A percentile compares a stretch with the other conserved stretches of the same genome.
Conservation (phyloP, 2,888 invertebrate genomes). For the Tineola bisselliella region DNA sequence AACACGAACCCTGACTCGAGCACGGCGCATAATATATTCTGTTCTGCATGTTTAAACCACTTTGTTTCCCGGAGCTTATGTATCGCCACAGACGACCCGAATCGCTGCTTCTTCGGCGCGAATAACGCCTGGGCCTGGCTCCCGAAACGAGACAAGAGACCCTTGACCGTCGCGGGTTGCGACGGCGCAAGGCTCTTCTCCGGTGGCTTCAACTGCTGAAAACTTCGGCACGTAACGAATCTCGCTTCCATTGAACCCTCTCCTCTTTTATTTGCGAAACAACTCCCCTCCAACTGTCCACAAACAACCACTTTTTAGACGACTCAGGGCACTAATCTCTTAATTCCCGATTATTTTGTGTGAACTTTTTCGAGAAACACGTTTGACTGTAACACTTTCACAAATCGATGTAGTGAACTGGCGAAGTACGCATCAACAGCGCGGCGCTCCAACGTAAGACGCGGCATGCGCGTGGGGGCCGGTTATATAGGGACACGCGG, state of each 20-base stretch:
- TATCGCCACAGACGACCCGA: constrained; percentile 74
- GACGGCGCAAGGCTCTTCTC: constrained; percentile 58
- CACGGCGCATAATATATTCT: constrained; percentile 76
- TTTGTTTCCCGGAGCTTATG: constrained; percentile 78
- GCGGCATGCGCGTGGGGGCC: constrained; percentile 55
- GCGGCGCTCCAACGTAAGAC: constrained; percentile 47
- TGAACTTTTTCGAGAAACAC: constrained; percentile 25
- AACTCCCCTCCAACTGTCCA: constrained; percentile 27
- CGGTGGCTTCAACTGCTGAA: constrained; percentile 66
- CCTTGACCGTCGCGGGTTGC: constrained; percentile 54
- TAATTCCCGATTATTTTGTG: not conserved
- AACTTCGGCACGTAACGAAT: constrained; percentile 66
- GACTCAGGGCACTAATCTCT: not conserved
- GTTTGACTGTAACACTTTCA: constrained; percentile 57
- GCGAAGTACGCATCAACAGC: constrained; percentile 38
- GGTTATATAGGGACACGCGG: constrained; percentile 40
- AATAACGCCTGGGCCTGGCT: constrained; percentile 65
- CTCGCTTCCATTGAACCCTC: constrained; percentile 68
- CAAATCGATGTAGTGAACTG: constrained; percentile 42
- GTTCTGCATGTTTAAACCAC: constrained; percentile 78
- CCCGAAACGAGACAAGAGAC: constrained; percentile 64
- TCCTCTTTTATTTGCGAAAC: constrained; percentile 43
- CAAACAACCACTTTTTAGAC: not conserved
- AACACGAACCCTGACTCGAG: constrained; percentile 78
- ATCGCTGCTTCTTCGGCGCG: constrained; percentile 62